phyloP scores from a whole-genome alignment of 2,797 vertebrate genomes.

The Siniperca undulata region DNA sequence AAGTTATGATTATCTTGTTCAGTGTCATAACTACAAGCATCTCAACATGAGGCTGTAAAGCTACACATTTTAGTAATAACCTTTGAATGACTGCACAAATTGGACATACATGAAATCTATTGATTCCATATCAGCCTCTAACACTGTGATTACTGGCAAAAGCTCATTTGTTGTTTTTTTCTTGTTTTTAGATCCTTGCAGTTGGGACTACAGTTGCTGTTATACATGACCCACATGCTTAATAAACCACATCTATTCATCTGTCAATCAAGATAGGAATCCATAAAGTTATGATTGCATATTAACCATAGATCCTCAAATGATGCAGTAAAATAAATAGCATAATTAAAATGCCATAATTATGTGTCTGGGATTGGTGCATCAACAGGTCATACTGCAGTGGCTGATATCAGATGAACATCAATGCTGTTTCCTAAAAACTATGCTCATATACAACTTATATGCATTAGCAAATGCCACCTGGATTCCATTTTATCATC shows the following conservation, averaged over 20 bases:
- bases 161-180: not conserved
- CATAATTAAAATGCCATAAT: not conserved
- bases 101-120: not conserved
- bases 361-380: not conserved
- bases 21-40: constrained; percentile 8
- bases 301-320: not conserved
- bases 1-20: constrained; percentile 23
- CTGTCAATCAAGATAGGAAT: not conserved
- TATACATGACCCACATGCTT: not conserved
- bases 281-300: not conserved
- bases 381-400: not conserved
- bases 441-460: not conserved
- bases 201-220: not conserved
- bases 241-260: not conserved
- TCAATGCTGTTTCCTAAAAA: not conserved
- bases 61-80: constrained; percentile 17
- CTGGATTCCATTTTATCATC: too few species aligned
- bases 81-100: constrained; percentile 16
- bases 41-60: not conserved
- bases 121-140: constrained; percentile 22
- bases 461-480: too few species aligned
- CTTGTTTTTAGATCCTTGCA: not conserved
- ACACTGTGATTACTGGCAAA: not conserved
- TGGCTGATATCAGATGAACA: not conserved
- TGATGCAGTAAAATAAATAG: not conserved